phyloP scores from a whole-genome alignment of 2,797 vertebrate species.

The Sitta carolinensis region DNA sequence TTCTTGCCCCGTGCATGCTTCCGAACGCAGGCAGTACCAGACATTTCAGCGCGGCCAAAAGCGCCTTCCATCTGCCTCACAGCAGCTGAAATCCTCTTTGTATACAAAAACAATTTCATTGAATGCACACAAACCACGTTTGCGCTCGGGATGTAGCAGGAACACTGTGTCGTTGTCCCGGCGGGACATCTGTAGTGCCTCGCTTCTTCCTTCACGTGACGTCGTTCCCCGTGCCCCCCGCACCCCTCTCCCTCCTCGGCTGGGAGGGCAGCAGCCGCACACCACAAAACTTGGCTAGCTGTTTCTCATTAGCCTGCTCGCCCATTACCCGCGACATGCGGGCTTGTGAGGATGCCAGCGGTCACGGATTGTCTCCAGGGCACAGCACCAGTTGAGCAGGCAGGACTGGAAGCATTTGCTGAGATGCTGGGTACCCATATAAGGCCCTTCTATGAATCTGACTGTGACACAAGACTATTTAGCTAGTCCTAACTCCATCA shows the following conservation, averaged over 20 bases:
- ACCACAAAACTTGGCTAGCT: neutral
- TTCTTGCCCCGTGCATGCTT: slow-evolving; percentile 1
- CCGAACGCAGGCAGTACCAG: slow-evolving; percentile 4
- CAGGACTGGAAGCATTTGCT: neutral
- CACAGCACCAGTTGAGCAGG: neutral
- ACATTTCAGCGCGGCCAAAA: slow-evolving; percentile 27
- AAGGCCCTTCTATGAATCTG: slow-evolving; percentile 28
- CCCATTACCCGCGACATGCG: neutral
- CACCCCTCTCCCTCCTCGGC: neutral
- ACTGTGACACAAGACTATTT: slow-evolving; percentile 27
- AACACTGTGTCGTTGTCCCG: neutral
- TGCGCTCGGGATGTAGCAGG: neutral
- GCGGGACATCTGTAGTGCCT: neutral
- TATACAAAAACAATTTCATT: slow-evolving; percentile 11
- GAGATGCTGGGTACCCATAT: neutral
- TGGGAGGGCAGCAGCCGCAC: neutral
- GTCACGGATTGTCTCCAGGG: neutral
- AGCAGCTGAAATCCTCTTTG: slow-evolving; percentile 49
- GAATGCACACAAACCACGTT: neutral
- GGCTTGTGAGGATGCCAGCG: neutral
- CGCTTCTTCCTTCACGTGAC: neutral
- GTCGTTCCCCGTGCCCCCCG: neutral
- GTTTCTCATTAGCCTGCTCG: neutral
- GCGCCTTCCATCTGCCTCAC: slow-evolving; percentile 29
- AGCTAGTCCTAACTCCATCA: slow-evolving; percentile 9